phyloP scores from a whole-genome alignment of 2,797 vertebrate species.

The Allobates femoralis region DNA sequence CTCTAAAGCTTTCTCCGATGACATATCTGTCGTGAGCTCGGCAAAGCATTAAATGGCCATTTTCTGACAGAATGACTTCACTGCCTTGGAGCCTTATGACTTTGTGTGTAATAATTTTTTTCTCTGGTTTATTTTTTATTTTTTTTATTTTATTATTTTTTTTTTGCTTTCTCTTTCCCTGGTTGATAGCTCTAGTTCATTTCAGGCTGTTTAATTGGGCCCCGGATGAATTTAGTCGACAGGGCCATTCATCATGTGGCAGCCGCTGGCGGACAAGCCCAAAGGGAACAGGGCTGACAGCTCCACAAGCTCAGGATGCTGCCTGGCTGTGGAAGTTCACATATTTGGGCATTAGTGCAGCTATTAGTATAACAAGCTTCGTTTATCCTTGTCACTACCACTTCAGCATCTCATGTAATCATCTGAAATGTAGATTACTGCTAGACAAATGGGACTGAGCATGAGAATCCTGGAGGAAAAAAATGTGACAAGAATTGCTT shows the following conservation, averaged over 20 bases:
- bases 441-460: constrained; percentile 86
- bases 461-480: constrained; percentile 76
- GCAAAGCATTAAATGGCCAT: constrained; percentile 91
- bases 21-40: constrained; percentile 88
- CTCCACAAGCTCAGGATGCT: constrained; percentile 82
- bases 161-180: constrained; percentile 71
- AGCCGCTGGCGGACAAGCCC: constrained; percentile 89
- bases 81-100: constrained; percentile 74
- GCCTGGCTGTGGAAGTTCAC: constrained; percentile 87
- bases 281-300: constrained; percentile 85
- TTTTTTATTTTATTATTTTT: constrained; percentile 63
- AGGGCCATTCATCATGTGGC: constrained; percentile 99
- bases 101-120: constrained; percentile 74
- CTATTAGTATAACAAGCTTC: constrained; percentile 98
- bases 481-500: constrained; percentile 80
- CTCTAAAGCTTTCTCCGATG: constrained; percentile 81
- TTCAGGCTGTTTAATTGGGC: constrained; percentile 94
- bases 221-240: constrained; percentile 94
- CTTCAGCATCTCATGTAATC: constrained; percentile 86
- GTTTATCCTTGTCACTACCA: constrained; percentile 91
- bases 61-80: constrained; percentile 88
- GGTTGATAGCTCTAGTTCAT: constrained; percentile 85
- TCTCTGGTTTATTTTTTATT: constrained; percentile 65
- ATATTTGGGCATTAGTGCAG: constrained; percentile 94
- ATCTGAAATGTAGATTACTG: constrained; percentile 90